Conservation (phyloP, 2,888 invertebrate genomes). For the Melipona bicolor region DNA sequence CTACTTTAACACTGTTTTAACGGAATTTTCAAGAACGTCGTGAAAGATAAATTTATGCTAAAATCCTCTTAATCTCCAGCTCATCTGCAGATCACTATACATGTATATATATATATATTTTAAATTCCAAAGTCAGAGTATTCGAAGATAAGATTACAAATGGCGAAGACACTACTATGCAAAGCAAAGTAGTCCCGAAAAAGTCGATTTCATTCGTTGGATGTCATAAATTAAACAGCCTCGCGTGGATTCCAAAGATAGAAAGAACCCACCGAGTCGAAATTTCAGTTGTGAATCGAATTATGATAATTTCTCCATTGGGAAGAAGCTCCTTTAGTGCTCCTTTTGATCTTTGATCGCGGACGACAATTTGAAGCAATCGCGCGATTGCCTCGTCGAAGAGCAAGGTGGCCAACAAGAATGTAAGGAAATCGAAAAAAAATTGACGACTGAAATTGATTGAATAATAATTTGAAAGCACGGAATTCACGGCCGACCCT, state of each 20-base stretch:
- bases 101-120: no score
- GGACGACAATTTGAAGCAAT: slow-evolving; percentile 38
- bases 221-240: not conserved
- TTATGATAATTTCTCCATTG: slow-evolving; percentile 51
- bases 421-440: not conserved
- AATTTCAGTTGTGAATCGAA: slow-evolving; percentile 56
- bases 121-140: no score
- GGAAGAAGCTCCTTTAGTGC: not conserved
- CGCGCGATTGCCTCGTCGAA: slow-evolving; percentile 20
- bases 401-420: not conserved
- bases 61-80: no score
- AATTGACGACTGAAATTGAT: not conserved
- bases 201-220: not conserved
- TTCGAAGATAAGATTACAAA: not conserved
- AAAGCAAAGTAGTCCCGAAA: not conserved
- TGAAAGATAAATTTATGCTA: no score
- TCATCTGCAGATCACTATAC: no score
- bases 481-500: not conserved
- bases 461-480: not conserved
- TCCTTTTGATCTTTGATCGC: slow-evolving; percentile 13
- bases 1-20: no score
- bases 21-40: no score
- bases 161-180: slow-evolving; percentile 5
- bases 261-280: not conserved
- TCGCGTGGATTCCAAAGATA: not conserved